Evolutionary conservation across 1,140 invertebrate genomes (phyloP).

Genomic region (Carposina sasakii): DNA sequence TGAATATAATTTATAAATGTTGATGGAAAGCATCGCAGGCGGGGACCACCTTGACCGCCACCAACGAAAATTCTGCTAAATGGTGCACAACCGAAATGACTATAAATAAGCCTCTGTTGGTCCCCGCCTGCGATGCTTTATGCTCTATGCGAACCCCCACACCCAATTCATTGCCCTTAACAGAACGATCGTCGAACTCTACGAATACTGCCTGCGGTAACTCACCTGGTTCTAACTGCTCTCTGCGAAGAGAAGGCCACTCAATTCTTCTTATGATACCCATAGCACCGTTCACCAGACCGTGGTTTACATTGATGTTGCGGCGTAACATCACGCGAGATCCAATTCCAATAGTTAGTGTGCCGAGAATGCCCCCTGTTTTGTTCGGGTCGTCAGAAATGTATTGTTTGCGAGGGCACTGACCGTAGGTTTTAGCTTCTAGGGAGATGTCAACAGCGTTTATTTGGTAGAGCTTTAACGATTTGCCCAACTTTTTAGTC

Average conservation of each 20-base stretch:
- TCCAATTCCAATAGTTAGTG: conserved; percentile 26
- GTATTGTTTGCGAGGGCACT: neutral
- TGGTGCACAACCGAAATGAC: no score
- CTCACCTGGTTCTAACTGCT: conserved; percentile 9
- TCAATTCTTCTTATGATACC: conserved; percentile 32
- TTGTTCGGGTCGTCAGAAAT: conserved; percentile 10
- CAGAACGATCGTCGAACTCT: neutral
- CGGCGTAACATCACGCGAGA: conserved; percentile 42
- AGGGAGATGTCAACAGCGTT: conserved; percentile 13
- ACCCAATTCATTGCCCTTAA: neutral
- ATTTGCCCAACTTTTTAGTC: neutral
- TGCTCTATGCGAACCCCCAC: no score
- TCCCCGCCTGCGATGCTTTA: no score
- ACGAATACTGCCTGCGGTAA: neutral
- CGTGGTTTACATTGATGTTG: conserved; percentile 33
- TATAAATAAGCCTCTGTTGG: no score
- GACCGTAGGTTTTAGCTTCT: conserved; percentile 12
- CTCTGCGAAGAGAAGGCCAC: conserved; percentile 32
- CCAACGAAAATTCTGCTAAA: no score
- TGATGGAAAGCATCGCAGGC: no score
- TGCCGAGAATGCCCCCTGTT: conserved; percentile 19
- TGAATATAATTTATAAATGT: no score
- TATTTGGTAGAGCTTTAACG: conserved; percentile 3
- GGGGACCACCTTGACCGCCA: no score
- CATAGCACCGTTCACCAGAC: conserved; percentile 45